Evolutionary conservation across 2,797 vertebrate genomes (phyloP).

Genomic region (Oreochromis mossambicus): DNA sequence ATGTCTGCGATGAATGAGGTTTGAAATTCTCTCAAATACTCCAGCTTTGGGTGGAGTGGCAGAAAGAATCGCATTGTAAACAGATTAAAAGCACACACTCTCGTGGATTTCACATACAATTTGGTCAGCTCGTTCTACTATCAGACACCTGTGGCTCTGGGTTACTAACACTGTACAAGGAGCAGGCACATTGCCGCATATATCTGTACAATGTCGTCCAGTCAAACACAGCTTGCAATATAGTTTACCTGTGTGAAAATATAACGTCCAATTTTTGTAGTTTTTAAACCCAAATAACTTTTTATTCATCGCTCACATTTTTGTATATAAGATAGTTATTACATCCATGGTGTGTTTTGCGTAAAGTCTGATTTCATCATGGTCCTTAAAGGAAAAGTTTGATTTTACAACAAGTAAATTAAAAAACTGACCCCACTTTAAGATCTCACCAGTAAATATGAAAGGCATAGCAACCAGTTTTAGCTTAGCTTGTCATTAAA

Average conservation of each 20-base stretch:
- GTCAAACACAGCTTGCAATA: background rate
- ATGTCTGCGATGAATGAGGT: constrained; percentile 35
- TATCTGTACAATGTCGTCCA: background rate
- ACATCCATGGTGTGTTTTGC: background rate
- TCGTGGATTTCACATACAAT: background rate
- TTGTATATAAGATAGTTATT: background rate
- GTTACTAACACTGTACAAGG: background rate
- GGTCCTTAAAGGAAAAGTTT: background rate
- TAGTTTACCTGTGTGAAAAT: background rate
- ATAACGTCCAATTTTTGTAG: background rate
- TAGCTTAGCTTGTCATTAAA: background rate
- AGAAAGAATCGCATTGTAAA: background rate
- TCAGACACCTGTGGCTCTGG: constrained; percentile 19
- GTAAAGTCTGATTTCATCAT: background rate
- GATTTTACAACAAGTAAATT: background rate
- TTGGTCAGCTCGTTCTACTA: background rate
- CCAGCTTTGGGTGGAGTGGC: background rate
- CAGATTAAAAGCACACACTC: background rate
- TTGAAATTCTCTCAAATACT: constrained; percentile 22
- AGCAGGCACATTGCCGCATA: constrained; percentile 9
- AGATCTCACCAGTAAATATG: background rate
- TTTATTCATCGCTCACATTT: background rate
- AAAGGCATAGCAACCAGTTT: background rate
- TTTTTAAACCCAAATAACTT: background rate
- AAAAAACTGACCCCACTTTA: background rate